These are phyloP conservation scores for Teleogryllus occipitalis DNA, from an alignment of 1,140 invertebrate species.

Conservation along the genomic window DNA sequence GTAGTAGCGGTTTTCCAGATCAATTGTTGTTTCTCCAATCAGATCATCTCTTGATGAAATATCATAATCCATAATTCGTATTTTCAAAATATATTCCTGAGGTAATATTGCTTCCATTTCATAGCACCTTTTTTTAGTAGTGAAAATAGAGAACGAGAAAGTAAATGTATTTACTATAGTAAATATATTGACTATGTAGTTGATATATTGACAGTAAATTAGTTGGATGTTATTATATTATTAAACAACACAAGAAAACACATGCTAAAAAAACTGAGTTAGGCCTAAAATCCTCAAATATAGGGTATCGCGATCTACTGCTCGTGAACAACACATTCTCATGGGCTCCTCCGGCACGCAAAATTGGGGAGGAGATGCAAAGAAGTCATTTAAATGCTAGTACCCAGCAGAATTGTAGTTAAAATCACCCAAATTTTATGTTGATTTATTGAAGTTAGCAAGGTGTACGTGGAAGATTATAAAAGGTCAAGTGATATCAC, in stretches of 20 bases:
- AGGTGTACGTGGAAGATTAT: too few relatives aligned
- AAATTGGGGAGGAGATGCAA: too few relatives aligned
- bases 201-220: constrained; percentile 26
- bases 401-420: too few relatives aligned
- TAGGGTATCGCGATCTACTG: not conserved
- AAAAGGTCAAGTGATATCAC: too few relatives aligned
- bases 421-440: too few relatives aligned
- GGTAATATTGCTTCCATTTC: constrained; percentile 68
- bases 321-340: too few relatives aligned
- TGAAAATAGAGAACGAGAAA: not conserved
- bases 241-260: not conserved
- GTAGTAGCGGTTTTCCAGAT: constrained; percentile 81
- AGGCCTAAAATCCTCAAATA: not conserved
- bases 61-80: constrained; percentile 73
- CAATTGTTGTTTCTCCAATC: constrained; percentile 76
- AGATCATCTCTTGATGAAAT: constrained; percentile 59
- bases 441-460: too few relatives aligned
- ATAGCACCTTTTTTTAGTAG: constrained; percentile 53
- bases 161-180: not conserved
- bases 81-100: constrained; percentile 58
- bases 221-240: constrained; percentile 11
- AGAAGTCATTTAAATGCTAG: too few relatives aligned
- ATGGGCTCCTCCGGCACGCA: too few relatives aligned
- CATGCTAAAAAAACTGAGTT: not conserved
- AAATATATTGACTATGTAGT: constrained; percentile 8